Conservation (phyloP, 2,888 invertebrate genomes). For the Cheilosia impressa region DNA sequence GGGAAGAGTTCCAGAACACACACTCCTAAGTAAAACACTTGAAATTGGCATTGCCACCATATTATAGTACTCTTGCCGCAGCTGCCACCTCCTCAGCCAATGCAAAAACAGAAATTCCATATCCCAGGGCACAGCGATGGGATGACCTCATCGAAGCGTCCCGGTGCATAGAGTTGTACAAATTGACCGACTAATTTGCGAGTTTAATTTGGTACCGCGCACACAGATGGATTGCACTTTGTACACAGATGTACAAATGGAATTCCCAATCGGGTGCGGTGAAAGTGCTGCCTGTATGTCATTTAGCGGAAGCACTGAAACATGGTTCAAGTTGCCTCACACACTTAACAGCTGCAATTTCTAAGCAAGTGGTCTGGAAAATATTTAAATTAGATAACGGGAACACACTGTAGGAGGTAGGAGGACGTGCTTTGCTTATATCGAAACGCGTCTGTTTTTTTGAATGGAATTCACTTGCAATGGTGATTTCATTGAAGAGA, state of each 20-base stretch:
- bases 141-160: constrained; percentile 62
- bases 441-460: constrained; percentile 1
- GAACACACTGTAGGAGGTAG: constrained; percentile 21
- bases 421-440: background rate
- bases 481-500: background rate
- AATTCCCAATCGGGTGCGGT: background rate
- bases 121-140: constrained; percentile 42
- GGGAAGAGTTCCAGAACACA: constrained; percentile 35
- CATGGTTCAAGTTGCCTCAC: background rate
- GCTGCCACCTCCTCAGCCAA: background rate
- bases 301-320: background rate
- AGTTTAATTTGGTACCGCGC: constrained; percentile 55
- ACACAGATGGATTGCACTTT: constrained; percentile 49
- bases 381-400: constrained; percentile 22
- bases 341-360: background rate
- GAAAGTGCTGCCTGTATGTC: background rate
- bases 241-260: constrained; percentile 11
- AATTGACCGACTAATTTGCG: constrained; percentile 68
- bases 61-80: constrained; percentile 11
- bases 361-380: background rate
- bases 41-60: constrained; percentile 43
- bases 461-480: background rate
- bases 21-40: constrained; percentile 39
- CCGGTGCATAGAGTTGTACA: constrained; percentile 56
- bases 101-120: constrained; percentile 33